A percentile compares a stretch with the other conserved stretches of the same genome.
Evolutionary conservation across 53 echinoderm and acorn worm genomes (phyloP).

Genomic region (Holothuria leucospilota): DNA sequence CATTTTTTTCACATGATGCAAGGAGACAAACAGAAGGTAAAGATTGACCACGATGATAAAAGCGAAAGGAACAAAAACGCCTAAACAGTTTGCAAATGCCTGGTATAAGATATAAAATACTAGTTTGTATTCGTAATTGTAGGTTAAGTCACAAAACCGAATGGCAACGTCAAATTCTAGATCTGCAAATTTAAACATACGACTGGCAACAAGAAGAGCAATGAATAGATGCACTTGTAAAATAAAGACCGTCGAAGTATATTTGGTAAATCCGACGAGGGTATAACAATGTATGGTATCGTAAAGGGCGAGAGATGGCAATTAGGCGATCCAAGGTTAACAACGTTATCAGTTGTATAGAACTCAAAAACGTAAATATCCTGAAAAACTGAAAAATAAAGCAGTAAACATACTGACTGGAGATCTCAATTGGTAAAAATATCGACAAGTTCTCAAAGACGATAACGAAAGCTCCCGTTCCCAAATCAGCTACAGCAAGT

Average conservation of each 20-base stretch:
- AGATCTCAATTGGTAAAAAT: not conserved
- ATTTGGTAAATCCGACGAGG: not conserved
- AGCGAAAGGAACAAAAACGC: not conserved
- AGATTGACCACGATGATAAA: not conserved
- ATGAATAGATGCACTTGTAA: not conserved
- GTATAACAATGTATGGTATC: not conserved
- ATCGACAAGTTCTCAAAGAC: not conserved
- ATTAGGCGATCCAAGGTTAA: slow-evolving; percentile 2
- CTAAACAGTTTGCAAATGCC: not conserved
- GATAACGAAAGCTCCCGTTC: not conserved
- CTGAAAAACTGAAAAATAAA: not conserved
- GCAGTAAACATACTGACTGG: not conserved
- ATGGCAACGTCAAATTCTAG: not conserved
- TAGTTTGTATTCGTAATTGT: not conserved
- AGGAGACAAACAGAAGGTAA: not conserved
- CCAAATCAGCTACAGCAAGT: slow-evolving; percentile 5
- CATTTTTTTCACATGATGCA: not conserved
- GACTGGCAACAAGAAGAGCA: not conserved
- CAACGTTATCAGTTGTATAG: not conserved
- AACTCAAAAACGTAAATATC: not conserved
- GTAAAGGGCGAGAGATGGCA: not conserved
- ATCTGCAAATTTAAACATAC: not conserved
- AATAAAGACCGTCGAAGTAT: not conserved
- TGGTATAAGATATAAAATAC: not conserved
- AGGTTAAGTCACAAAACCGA: not conserved